These are phyloP conservation scores for Erebia ligea DNA, from an alignment of 2,888 invertebrate genomes.

Conservation along the genomic window DNA sequence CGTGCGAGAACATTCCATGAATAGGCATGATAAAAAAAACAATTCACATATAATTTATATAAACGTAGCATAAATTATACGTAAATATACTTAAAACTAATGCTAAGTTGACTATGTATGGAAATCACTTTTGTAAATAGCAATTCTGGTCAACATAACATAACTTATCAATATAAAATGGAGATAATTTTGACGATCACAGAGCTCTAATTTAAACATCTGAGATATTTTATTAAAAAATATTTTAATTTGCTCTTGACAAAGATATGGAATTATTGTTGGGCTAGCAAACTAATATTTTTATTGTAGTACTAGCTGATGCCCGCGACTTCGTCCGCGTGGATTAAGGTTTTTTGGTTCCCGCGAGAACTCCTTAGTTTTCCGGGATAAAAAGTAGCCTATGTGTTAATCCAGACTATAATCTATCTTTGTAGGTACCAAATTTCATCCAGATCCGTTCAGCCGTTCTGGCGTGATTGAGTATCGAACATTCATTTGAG, in stretches of 20 bases:
- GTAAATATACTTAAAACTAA: constrained; percentile 59
- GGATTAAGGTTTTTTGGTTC: no score
- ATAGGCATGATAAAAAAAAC: constrained; percentile 30
- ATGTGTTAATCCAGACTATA: no score
- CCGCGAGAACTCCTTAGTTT: no score
- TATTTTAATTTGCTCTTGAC: neutral
- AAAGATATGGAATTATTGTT: neutral
- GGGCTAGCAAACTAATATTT: no score
- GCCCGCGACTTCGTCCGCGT: no score
- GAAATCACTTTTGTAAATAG: constrained; percentile 27
- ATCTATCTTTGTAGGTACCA: no score
- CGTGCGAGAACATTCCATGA: constrained; percentile 68
- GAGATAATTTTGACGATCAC: constrained; percentile 56
- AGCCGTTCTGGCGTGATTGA: no score
- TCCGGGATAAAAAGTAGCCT: no score
- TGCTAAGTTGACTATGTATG: constrained; percentile 57
- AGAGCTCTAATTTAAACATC: neutral
- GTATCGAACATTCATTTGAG: no score
- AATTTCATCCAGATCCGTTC: no score
- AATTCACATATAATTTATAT: constrained; percentile 65
- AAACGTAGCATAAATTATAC: constrained; percentile 61
- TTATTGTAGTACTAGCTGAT: no score
- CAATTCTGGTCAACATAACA: constrained; percentile 56
- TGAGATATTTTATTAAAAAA: neutral
- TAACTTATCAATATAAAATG: constrained; percentile 49